These are phyloP conservation scores for Protosalanx chinensis DNA, from an alignment of 2,797 vertebrate genomes.

Conservation along the genomic window DNA sequence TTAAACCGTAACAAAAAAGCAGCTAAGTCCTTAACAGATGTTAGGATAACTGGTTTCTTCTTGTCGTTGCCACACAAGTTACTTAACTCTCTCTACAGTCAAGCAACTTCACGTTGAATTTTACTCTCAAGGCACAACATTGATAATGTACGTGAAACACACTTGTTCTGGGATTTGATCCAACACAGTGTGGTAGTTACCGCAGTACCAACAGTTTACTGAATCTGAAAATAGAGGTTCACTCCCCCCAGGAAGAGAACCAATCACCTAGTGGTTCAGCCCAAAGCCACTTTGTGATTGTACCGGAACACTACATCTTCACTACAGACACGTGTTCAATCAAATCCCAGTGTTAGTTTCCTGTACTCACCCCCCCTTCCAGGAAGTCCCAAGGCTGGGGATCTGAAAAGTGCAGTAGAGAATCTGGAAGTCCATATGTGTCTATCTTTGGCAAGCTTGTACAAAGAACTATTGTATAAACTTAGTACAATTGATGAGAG, in stretches of 20 bases:
- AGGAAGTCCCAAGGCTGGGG: constrained; percentile 85
- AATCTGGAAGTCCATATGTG: constrained; percentile 85
- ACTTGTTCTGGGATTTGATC: constrained; percentile 60
- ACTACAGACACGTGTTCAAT: constrained; percentile 58
- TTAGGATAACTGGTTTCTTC: constrained; percentile 79
- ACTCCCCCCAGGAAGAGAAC: not conserved
- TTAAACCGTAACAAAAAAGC: constrained; percentile 94
- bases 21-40: constrained; percentile 89
- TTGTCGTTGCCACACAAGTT: constrained; percentile 57
- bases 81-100: constrained; percentile 87
- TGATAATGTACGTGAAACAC: constrained; percentile 88
- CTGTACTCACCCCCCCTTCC: constrained; percentile 71
- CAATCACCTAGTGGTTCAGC: constrained; percentile 41
- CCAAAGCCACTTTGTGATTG: not conserved
- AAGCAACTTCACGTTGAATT: constrained; percentile 93
- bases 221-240: constrained; percentile 39
- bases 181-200: constrained; percentile 54
- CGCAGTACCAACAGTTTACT: constrained; percentile 43
- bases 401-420: constrained; percentile 88
- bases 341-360: constrained; percentile 56
- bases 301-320: constrained; percentile 8
- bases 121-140: constrained; percentile 99
- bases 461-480: constrained; percentile 95
- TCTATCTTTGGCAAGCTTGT: constrained; percentile 99
- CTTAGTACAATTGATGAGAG: constrained; percentile 80